These are phyloP conservation scores for Euphonia xanthogaster DNA, from an alignment of 2,797 vertebrate genomes.

Conservation along the genomic window DNA sequence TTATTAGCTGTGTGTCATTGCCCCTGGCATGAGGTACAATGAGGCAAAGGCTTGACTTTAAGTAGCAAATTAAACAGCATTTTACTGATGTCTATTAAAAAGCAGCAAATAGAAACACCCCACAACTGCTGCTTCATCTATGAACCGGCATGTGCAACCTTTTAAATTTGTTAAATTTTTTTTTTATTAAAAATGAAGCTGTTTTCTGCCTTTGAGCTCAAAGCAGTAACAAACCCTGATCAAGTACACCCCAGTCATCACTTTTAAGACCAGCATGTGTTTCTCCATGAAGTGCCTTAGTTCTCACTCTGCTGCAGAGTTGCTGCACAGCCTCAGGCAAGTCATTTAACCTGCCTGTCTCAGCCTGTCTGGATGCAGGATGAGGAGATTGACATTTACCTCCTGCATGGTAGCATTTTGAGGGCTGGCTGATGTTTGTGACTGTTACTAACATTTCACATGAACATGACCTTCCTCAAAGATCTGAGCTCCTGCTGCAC, in stretches of 20 bases:
- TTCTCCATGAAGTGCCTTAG: not conserved
- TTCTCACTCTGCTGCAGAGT: not conserved
- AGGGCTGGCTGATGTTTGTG: not conserved
- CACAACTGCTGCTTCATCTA: not conserved
- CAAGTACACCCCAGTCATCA: rapidly evolving
- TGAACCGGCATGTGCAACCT: not conserved
- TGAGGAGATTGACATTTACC: not conserved
- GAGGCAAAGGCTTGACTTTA: not conserved
- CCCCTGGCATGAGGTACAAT: not conserved
- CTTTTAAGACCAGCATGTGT: not conserved
- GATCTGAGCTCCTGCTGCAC: not conserved
- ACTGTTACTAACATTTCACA: not conserved
- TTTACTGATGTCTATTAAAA: not conserved
- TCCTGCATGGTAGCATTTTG: not conserved
- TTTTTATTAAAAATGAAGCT: not conserved
- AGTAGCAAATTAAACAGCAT: not conserved
- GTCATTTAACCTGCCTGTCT: not conserved
- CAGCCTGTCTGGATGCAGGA: not conserved
- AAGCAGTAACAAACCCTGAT: not conserved
- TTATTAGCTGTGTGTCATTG: not conserved
- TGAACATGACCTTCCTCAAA: not conserved
- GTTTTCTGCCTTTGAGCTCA: not conserved
- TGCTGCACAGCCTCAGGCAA: not conserved
- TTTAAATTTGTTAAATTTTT: not conserved
- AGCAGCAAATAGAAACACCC: not conserved